phyloP scores from a whole-genome alignment of 2,888 invertebrate genomes.

The Drepana falcataria region DNA sequence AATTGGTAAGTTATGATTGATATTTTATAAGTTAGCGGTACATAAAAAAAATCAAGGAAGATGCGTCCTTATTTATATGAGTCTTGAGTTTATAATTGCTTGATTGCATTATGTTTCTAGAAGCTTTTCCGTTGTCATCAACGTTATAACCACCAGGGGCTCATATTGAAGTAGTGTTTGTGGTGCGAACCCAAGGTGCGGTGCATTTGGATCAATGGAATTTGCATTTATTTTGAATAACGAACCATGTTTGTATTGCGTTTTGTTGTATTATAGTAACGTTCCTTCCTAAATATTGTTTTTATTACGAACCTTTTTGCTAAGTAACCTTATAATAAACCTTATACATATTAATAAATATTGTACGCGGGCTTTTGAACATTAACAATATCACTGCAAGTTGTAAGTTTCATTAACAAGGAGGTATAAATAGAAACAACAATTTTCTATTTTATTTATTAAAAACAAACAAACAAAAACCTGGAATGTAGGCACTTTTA shows the following conservation, averaged over 20 bases:
- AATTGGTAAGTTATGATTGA: slow-evolving; percentile 31
- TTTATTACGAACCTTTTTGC: slow-evolving; percentile 6
- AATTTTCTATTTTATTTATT: slow-evolving; percentile 35
- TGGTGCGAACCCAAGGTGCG: slow-evolving; percentile 25
- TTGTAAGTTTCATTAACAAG: neutral
- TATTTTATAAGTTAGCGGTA: slow-evolving; percentile 33
- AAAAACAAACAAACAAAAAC: slow-evolving; percentile 42
- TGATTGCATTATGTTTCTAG: slow-evolving; percentile 6
- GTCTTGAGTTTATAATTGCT: slow-evolving; percentile 25
- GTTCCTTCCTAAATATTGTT: slow-evolving; percentile 46
- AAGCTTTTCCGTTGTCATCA: slow-evolving; percentile 11
- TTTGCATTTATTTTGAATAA: slow-evolving; percentile 49
- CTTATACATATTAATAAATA: too few relatives aligned
- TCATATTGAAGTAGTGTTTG: slow-evolving; percentile 3
- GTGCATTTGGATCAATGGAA: slow-evolving; percentile 27
- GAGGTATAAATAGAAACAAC: slow-evolving; percentile 5
- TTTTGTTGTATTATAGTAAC: slow-evolving; percentile 67
- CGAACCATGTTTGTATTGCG: slow-evolving; percentile 50
- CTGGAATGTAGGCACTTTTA: slow-evolving; percentile 75
- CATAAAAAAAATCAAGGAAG: slow-evolving; percentile 20
- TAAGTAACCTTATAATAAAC: neutral
- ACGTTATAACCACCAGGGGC: slow-evolving; percentile 2
- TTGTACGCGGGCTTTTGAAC: too few relatives aligned
- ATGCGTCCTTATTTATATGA: slow-evolving; percentile 19
- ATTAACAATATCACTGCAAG: too few relatives aligned